These are phyloP conservation scores for Choreutis nemorana DNA, from an alignment of 2,888 invertebrate genomes.

Conservation along the genomic window DNA sequence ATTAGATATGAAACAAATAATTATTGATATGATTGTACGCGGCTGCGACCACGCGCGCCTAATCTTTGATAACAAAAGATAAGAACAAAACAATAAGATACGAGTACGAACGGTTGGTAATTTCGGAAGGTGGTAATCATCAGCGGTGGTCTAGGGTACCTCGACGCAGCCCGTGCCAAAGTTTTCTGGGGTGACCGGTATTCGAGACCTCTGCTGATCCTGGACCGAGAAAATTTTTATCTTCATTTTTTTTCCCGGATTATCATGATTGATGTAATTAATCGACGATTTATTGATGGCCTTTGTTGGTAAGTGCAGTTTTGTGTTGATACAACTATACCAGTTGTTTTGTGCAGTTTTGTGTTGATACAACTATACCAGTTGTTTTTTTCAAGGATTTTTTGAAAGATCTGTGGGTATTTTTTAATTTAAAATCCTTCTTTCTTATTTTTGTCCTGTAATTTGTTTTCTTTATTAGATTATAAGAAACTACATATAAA, in stretches of 20 bases:
- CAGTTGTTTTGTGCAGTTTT: too few species aligned
- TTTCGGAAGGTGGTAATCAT: slow-evolving; percentile 44
- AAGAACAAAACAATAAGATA: slow-evolving; percentile 20
- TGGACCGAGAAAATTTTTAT: slow-evolving; percentile 48
- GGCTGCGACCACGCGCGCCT: slow-evolving; percentile 8
- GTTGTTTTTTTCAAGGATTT: too few species aligned
- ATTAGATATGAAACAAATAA: too few species aligned
- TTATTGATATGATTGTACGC: too few species aligned
- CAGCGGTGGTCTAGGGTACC: slow-evolving; percentile 65
- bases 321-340: too few species aligned
- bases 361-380: too few species aligned
- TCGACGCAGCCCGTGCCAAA: slow-evolving; percentile 27
- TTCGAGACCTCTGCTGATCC: slow-evolving; percentile 69
- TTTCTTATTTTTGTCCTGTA: too few species aligned
- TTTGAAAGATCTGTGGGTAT: too few species aligned
- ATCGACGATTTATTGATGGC: slow-evolving; percentile 32
- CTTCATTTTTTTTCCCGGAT: slow-evolving; percentile 33
- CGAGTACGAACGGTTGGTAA: slow-evolving; percentile 28
- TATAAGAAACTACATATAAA: too few species aligned
- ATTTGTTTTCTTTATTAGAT: too few species aligned
- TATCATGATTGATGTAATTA: slow-evolving; percentile 60
- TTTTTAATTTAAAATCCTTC: too few species aligned
- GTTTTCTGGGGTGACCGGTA: slow-evolving; percentile 50
- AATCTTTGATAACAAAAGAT: slow-evolving; percentile 48
- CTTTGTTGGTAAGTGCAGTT: too few species aligned